These are phyloP conservation scores for Ectobius pallidus DNA, from an alignment of 2,888 invertebrate species.

Conservation along the genomic window DNA sequence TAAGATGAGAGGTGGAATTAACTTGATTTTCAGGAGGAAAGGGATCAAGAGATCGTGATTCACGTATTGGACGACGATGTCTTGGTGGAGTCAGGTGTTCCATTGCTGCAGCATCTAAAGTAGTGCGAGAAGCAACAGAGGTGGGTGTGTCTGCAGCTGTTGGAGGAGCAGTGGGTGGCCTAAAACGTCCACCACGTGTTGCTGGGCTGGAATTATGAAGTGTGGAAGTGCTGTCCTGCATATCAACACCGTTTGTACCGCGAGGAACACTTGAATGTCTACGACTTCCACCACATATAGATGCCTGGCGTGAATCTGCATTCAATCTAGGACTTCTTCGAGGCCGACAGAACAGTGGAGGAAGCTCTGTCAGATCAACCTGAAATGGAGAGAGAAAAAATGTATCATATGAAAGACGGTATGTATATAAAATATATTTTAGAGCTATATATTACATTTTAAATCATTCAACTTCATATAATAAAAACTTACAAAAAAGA, in stretches of 20 bases:
- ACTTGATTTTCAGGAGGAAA: constrained; percentile 55
- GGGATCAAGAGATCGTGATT: constrained; percentile 70
- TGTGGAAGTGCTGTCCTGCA: constrained; percentile 62
- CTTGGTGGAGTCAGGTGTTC: constrained; percentile 8
- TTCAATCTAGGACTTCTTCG: constrained; percentile 78
- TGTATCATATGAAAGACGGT: too few species aligned
- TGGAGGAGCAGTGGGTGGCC: constrained; percentile 57
- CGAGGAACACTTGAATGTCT: constrained; percentile 71
- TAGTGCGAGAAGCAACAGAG: constrained; percentile 28
- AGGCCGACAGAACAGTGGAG: constrained; percentile 84
- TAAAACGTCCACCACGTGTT: constrained; percentile 56
- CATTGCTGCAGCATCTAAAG: constrained; percentile 23
- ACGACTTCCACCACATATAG: constrained; percentile 70
- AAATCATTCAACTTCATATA: too few species aligned
- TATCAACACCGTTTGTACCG: constrained; percentile 56
- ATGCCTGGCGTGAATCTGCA: constrained; percentile 78
- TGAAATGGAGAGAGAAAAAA: constrained; percentile 35
- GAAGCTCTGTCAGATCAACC: constrained; percentile 71
- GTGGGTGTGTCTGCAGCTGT: constrained; percentile 21
- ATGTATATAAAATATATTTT: too few species aligned
- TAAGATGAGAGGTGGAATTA: constrained; percentile 30
- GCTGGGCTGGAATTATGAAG: constrained; percentile 59
- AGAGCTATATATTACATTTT: too few species aligned
- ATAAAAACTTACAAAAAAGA: too few species aligned
- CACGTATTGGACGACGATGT: constrained; percentile 55